These are phyloP conservation scores for Diaphora mendica DNA, from an alignment of 2,888 invertebrate species.

Conservation along the genomic window DNA sequence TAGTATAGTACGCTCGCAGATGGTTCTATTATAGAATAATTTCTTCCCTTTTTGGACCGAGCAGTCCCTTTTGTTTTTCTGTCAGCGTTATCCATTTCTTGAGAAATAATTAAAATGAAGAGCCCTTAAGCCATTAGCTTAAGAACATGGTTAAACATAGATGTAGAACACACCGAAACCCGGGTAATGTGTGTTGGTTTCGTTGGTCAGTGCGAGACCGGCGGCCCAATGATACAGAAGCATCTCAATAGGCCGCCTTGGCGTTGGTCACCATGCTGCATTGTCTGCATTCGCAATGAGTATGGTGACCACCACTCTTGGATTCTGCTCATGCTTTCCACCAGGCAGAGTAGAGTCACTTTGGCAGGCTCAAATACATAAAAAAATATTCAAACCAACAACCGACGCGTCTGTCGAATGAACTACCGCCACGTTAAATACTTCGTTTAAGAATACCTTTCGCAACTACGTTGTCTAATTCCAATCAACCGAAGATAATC, in stretches of 20 bases:
- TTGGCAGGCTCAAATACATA: background rate
- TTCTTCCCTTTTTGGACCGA: background rate
- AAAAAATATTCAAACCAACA: background rate
- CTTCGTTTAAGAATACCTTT: background rate
- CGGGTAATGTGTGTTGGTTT: no score
- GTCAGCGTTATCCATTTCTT: background rate
- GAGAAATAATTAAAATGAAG: background rate
- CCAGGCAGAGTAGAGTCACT: no score
- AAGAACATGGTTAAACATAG: background rate
- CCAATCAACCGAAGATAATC: conserved; percentile 1
- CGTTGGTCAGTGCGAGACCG: no score
- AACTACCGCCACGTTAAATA: background rate
- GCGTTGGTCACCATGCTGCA: no score
- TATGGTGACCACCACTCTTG: no score
- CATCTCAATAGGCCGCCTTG: no score
- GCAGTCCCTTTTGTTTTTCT: background rate
- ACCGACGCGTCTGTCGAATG: background rate
- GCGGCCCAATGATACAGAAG: no score
- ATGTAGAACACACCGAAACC: background rate
- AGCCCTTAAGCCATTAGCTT: background rate
- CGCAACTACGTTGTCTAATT: background rate
- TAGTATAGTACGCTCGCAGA: background rate
- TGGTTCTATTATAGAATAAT: background rate
- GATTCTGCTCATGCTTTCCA: no score
- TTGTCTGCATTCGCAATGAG: no score